Evolutionary conservation across 2,797 vertebrate species (phyloP).

Genomic region (Gallinago solitaria): DNA sequence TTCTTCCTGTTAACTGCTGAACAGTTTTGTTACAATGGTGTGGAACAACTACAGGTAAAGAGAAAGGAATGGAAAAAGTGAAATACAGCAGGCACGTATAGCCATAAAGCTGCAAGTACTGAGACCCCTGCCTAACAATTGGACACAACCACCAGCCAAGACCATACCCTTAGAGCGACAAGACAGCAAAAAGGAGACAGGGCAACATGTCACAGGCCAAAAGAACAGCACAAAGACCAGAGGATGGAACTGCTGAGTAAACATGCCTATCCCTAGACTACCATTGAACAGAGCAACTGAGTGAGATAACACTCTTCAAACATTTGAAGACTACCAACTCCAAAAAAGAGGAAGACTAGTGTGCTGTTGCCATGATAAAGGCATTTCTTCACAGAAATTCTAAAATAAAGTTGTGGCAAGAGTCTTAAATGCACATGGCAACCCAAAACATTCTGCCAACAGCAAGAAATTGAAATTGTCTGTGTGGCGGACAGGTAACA

Average conservation of each 20-base stretch:
- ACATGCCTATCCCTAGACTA: background rate
- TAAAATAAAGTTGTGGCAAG: background rate
- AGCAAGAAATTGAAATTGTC: background rate
- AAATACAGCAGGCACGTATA: background rate
- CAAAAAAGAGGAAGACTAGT: background rate
- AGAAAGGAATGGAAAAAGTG: background rate
- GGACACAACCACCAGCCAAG: background rate
- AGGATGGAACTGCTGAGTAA: background rate
- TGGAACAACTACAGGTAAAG: background rate
- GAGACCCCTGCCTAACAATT: background rate
- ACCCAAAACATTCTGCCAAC: background rate
- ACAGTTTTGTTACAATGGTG: background rate
- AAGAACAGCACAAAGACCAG: background rate
- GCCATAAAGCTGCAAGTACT: background rate
- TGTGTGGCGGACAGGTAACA: rapidly evolving
- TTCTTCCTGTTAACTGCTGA: background rate
- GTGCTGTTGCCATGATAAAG: background rate
- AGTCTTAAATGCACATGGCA: background rate
- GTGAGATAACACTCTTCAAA: background rate
- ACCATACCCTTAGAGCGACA: background rate
- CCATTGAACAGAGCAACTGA: background rate
- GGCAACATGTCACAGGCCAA: background rate
- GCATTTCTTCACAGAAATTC: background rate
- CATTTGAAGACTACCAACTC: background rate
- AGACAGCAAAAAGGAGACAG: background rate